Conservation (phyloP, 2,797 vertebrate genomes). For the Erithacus rubecula region DNA sequence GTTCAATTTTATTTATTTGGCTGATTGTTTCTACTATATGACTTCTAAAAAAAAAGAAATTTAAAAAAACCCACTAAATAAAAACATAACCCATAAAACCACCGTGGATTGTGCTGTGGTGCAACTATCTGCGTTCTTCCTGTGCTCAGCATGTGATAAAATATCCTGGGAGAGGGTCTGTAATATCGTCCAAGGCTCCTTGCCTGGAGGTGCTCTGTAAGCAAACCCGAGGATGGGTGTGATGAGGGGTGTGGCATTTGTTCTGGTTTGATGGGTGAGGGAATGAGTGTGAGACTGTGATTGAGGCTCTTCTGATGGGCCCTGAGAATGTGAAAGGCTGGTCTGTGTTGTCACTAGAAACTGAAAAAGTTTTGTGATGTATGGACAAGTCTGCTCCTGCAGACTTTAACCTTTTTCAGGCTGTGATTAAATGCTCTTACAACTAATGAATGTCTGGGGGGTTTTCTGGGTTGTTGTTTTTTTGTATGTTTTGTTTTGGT, state of each 20-base stretch:
- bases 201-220: background rate
- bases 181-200: background rate
- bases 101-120: background rate
- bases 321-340: background rate
- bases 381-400: background rate
- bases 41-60: background rate
- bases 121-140: background rate
- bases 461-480: background rate
- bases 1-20: background rate
- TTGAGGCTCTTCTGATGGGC: background rate
- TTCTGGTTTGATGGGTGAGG: background rate
- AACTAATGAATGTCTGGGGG: background rate
- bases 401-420: background rate
- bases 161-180: background rate
- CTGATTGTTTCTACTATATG: background rate
- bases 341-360: background rate
- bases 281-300: background rate
- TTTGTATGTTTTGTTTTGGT: background rate
- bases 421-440: background rate
- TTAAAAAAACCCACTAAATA: accelerated
- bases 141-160: background rate
- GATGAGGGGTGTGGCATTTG: background rate
- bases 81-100: background rate
- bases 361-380: background rate
- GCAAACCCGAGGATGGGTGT: background rate